Evolutionary conservation across 2,888 invertebrate genomes (phyloP).

Genomic region (Thumatha senex): DNA sequence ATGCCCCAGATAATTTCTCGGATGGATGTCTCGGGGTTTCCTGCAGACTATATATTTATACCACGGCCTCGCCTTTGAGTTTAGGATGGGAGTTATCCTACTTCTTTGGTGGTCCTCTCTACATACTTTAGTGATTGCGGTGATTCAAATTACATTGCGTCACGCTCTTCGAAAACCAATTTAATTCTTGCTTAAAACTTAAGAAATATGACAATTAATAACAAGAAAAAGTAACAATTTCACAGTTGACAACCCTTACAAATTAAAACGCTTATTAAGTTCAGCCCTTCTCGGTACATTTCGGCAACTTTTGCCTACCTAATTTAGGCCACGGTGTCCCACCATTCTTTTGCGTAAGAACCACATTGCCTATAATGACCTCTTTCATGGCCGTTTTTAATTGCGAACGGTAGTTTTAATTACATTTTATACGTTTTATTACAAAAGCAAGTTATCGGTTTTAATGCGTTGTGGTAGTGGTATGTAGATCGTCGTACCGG

Average conservation of each 20-base stretch:
- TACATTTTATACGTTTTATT: slow-evolving; percentile 43
- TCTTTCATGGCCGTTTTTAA: slow-evolving; percentile 43
- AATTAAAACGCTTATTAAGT: slow-evolving; percentile 22
- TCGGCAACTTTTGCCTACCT: slow-evolving; percentile 38
- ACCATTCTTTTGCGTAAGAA: slow-evolving; percentile 36
- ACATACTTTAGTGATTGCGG: too few relatives aligned
- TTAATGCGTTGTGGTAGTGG: too few relatives aligned
- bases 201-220: background rate
- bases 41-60: too few relatives aligned
- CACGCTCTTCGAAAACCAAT: too few relatives aligned
- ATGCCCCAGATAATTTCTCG: too few relatives aligned
- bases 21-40: too few relatives aligned
- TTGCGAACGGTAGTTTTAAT: slow-evolving; percentile 52
- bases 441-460: slow-evolving; percentile 17
- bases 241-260: slow-evolving; percentile 27
- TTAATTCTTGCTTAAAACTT: too few relatives aligned
- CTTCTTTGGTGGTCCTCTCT: too few relatives aligned
- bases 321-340: slow-evolving; percentile 35
- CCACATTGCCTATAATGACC: slow-evolving; percentile 44
- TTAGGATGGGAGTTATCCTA: too few relatives aligned
- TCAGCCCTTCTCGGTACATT: slow-evolving; percentile 28
- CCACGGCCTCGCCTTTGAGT: too few relatives aligned
- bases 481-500: too few relatives aligned
- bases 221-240: slow-evolving; percentile 17
- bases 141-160: too few relatives aligned